These are phyloP conservation scores for Catagonus wagneri DNA, from an alignment of 2,113 vertebrate genomes.

Conservation along the genomic window DNA sequence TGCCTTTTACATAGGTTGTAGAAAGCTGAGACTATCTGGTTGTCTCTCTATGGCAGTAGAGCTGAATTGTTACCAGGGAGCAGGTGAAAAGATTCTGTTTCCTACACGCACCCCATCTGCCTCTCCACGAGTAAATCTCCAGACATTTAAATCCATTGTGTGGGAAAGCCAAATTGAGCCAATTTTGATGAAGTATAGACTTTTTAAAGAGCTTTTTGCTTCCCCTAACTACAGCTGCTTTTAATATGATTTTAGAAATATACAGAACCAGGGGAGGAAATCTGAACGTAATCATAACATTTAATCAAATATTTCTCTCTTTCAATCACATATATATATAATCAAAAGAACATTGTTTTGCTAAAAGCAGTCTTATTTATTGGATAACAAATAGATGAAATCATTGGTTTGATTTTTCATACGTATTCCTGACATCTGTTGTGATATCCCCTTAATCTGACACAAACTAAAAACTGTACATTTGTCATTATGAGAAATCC, in stretches of 20 bases:
- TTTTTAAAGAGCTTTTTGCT: background rate
- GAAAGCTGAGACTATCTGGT: background rate
- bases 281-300: background rate
- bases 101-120: background rate
- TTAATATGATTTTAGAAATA: constrained; percentile 25
- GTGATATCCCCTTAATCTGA: background rate
- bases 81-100: background rate
- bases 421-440: constrained; percentile 14
- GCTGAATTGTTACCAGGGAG: background rate
- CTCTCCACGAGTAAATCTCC: background rate
- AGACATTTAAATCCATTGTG: background rate
- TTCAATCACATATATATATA: background rate
- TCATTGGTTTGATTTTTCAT: background rate
- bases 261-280: background rate
- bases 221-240: background rate
- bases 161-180: background rate
- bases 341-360: background rate
- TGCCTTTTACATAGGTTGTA: background rate
- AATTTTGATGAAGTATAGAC: background rate
- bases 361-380: background rate
- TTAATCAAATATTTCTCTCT: constrained; percentile 10
- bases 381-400: background rate
- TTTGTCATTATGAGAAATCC: background rate
- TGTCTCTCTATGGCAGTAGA: background rate
- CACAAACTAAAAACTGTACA: background rate